These are phyloP conservation scores for Siniperca obscura DNA, from an alignment of 2,797 vertebrate species.

Conservation along the genomic window DNA sequence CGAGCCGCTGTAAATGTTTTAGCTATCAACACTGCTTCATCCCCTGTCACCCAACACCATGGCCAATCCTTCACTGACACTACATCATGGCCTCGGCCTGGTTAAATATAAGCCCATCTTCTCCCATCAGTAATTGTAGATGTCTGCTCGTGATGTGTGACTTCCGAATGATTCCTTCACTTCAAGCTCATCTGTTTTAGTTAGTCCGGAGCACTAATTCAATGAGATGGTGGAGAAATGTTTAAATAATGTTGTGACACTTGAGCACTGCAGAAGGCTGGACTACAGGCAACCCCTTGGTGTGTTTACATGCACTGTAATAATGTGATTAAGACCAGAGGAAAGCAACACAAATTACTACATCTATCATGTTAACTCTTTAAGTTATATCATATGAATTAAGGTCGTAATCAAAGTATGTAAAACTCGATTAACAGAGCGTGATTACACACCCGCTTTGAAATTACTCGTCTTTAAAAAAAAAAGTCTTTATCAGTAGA, in stretches of 20 bases:
- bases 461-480: conserved; percentile 25
- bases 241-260: conserved; percentile 66
- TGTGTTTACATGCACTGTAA: conserved; percentile 55
- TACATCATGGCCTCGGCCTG: conserved; percentile 42
- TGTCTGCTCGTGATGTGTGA: conserved; percentile 56
- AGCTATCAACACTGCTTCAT: conserved; percentile 68
- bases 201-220: conserved; percentile 38
- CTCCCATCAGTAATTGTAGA: conserved; percentile 60
- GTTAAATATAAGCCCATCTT: conserved; percentile 55
- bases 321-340: conserved; percentile 59
- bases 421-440: conserved; percentile 32
- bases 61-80: conserved; percentile 65
- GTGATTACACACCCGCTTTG: conserved; percentile 16
- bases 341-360: conserved; percentile 34
- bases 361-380: conserved; percentile 42
- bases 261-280: conserved; percentile 49
- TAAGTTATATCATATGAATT: conserved; percentile 24
- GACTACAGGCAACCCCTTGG: conserved; percentile 45
- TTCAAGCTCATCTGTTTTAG: conserved; percentile 50
- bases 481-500: background rate
- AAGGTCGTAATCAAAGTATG: conserved; percentile 26
- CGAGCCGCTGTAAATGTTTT: conserved; percentile 68
- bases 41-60: conserved; percentile 39
- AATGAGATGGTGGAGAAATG: conserved; percentile 54
- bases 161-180: conserved; percentile 50